Base-by-base conservation (phyloP, 1,140 invertebrate species). In the Drosophila funebris region DNA sequence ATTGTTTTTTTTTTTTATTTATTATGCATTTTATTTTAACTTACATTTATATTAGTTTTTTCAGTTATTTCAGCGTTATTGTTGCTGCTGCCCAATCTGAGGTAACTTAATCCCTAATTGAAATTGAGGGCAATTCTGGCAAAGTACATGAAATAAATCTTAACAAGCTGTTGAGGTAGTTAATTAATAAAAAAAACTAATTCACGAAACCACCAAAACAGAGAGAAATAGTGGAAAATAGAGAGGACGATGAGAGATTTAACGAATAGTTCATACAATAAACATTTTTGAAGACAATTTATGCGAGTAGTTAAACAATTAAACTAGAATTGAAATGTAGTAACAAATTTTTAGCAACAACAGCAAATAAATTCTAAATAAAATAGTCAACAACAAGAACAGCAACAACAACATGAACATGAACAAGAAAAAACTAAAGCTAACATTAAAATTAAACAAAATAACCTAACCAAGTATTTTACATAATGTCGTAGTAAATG, bases 401-500 rank as follows among this genome's bases (percentile, higher is more conserved):
- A 53, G 16, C 13, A 62, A 20, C 22, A 36, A 50, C n/a, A 37
- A n/a, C n/a, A n/a, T n/a, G n/a, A n/a, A n/a, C n/a, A n/a, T 4
- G 36, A 13, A 16, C n/a, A 44, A 22, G 41, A 46, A 50, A 18
- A 24, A 62, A 74, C 48, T 63, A 63, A 74, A 56, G 24, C 66
- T 62, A 70, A 70, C 41, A 53, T 60, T 57, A 58, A 37, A 68
- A 36, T 48, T 43, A 63, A 77, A 57, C 52, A 64, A 64, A 58
- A 72, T 70, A 78, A 76, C 64, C 75, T 83, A 71, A 82, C 61
- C 79, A 78, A 73, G 71, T 83, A 83, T 83, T 83, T 83, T 83
- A 83, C 71, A 76, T 83, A 82, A 80, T n/a, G 54, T 75, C 57
- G 79, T 83, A 83, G 79, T 14, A 44, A 58, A 44, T 31, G 7